Conservation (phyloP, 2,888 invertebrate species). For the Cephus pygmeus region DNA sequence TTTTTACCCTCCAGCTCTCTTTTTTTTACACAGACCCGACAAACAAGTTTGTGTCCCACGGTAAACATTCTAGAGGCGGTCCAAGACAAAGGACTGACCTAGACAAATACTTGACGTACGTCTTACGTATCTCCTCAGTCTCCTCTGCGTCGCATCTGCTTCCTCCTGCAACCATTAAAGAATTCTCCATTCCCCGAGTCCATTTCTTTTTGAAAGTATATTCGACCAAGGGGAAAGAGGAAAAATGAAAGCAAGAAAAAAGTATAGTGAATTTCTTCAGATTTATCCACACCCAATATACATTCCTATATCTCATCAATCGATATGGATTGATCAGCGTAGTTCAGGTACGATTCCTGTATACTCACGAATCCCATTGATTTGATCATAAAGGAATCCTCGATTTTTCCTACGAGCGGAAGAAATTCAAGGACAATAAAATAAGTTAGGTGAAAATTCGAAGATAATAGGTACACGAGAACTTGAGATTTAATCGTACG, state of each 20-base stretch:
- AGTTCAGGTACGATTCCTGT: neutral
- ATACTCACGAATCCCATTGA: neutral
- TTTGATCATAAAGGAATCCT: neutral
- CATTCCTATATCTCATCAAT: neutral
- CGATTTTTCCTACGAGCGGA: neutral
- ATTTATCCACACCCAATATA: neutral
- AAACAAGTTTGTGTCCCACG: slow-evolving; percentile 1
- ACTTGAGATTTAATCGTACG: neutral
- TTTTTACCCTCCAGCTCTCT: neutral
- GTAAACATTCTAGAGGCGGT: slow-evolving; percentile 4
- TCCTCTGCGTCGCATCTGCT: neutral
- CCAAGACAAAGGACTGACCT: slow-evolving; percentile 2
- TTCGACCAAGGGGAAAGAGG: neutral
- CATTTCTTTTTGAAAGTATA: neutral
- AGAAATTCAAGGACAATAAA: neutral
- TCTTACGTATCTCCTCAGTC: neutral
- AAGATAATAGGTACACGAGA: neutral
- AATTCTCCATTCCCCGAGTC: neutral
- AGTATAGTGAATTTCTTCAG: neutral
- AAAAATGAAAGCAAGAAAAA: neutral
- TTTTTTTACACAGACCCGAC: neutral
- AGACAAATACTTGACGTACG: slow-evolving; percentile 2
- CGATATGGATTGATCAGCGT: neutral
- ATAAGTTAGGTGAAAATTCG: neutral
- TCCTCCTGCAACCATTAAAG: neutral